These are phyloP conservation scores for Gambusia holbrooki DNA, from an alignment of 2,113 vertebrate species.

Conservation along the genomic window DNA sequence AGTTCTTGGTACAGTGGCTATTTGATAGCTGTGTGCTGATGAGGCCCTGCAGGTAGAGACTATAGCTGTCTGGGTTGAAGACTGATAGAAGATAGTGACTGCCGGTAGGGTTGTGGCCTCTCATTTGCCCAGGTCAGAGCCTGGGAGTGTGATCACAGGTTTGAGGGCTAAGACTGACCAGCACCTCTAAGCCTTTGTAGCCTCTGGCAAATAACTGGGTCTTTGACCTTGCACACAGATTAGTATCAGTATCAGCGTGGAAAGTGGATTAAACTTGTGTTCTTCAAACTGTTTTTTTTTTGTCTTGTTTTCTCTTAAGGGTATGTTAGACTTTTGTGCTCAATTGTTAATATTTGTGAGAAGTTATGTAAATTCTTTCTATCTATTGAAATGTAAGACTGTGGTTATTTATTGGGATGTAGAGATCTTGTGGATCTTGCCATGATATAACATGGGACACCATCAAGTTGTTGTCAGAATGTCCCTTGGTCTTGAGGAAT, in stretches of 20 bases:
- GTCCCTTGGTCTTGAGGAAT: background rate
- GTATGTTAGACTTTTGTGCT: constrained; percentile 25
- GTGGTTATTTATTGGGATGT: background rate
- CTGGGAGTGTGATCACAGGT: constrained; percentile 73
- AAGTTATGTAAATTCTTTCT: background rate
- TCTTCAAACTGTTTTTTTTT: constrained; percentile 45
- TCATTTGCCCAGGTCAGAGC: constrained; percentile 77
- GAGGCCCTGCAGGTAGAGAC: constrained; percentile 62
- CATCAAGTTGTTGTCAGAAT: background rate
- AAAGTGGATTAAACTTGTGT: constrained; percentile 60
- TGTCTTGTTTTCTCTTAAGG: constrained; percentile 53
- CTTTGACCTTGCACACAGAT: constrained; percentile 82
- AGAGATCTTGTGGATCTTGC: background rate
- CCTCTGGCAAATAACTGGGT: constrained; percentile 76
- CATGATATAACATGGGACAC: background rate
- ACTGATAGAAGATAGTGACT: constrained; percentile 71
- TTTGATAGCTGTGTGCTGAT: constrained; percentile 68
- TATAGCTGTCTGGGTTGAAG: constrained; percentile 72
- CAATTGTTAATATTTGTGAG: background rate
- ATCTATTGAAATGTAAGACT: constrained; percentile 1
- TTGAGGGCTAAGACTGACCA: constrained; percentile 67
- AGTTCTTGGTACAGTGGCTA: constrained; percentile 74
- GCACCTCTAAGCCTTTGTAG: constrained; percentile 61
- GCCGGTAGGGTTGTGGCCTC: constrained; percentile 68
- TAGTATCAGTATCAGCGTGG: constrained; percentile 81